These are phyloP conservation scores for Montipora capricornis DNA, from an alignment of 64 coral and sea anemone species.

Conservation along the genomic window DNA sequence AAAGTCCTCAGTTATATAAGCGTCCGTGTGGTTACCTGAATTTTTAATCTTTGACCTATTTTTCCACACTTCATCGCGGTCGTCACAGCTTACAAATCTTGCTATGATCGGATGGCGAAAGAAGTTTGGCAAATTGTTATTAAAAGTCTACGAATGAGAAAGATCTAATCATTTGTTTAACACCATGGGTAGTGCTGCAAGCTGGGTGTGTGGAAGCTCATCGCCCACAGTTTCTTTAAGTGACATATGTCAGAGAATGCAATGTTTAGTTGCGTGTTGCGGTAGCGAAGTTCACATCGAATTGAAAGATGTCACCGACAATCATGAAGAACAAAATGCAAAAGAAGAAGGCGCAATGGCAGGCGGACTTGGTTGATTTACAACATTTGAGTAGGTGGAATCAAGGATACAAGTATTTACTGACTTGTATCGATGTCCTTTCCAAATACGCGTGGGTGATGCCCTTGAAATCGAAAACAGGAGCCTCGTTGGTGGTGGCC, in stretches of 20 bases:
- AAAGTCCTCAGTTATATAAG: no score
- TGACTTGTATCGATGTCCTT: constrained; percentile 25
- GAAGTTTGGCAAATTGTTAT: background rate
- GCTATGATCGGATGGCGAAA: no score
- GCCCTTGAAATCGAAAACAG: constrained; percentile 36
- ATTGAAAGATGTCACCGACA: background rate
- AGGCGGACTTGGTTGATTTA: background rate
- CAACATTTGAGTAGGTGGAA: constrained; percentile 1
- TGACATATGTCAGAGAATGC: background rate
- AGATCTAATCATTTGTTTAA: background rate
- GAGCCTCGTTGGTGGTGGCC: background rate
- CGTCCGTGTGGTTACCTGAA: no score
- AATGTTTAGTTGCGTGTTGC: constrained; percentile 9
- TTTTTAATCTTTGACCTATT: no score
- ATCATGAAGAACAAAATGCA: background rate
- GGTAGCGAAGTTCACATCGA: constrained; percentile 16
- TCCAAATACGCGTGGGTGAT: background rate
- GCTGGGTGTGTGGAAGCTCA: background rate
- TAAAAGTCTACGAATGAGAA: background rate
- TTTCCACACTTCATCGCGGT: no score
- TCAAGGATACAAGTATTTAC: constrained; percentile 13
- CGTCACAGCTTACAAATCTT: no score
- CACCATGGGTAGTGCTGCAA: no score
- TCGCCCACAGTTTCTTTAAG: background rate
- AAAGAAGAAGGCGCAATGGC: background rate